A percentile compares a stretch with the other conserved stretches of the same genome.
Evolutionary conservation across 92 coral and sea anemone genomes (phyloP).

Genomic region (Ricordea florida): DNA sequence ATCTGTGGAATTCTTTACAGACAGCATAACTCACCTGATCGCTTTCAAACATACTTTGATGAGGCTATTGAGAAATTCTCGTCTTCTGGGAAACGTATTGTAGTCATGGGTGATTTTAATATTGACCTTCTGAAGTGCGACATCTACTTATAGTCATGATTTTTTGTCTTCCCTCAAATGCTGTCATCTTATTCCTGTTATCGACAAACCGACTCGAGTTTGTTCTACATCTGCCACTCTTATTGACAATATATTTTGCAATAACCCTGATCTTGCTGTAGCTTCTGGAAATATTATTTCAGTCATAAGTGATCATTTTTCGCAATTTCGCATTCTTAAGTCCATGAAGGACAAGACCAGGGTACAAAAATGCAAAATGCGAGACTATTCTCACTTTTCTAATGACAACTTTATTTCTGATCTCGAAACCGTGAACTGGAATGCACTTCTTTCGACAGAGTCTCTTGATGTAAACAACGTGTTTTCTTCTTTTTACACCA

Average conservation of each 20-base stretch:
- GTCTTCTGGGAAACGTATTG: conserved; percentile 11
- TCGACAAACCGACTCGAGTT: conserved; percentile 58
- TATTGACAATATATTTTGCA: conserved; percentile 45
- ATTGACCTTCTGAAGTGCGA: conserved; percentile 8
- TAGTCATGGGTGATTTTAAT: neutral
- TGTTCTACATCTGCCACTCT: conserved; percentile 36
- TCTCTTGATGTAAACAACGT: no score
- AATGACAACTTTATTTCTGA: conserved; percentile 22
- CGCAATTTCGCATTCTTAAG: conserved; percentile 6
- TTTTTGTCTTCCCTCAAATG: conserved; percentile 50
- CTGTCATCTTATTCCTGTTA: conserved; percentile 32
- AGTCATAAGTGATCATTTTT: no score
- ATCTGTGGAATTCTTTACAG: conserved; percentile 46
- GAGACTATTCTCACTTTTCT: conserved; percentile 36
- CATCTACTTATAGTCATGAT: conserved; percentile 31
- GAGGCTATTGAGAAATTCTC: neutral
- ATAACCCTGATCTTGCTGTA: conserved; percentile 15
- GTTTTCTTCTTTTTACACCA: no score
- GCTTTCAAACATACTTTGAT: conserved; percentile 44
- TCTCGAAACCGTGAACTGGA: conserved; percentile 11
- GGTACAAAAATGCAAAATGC: neutral
- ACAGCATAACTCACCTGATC: conserved; percentile 46
- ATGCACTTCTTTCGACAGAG: neutral
- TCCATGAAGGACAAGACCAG: neutral
- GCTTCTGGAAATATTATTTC: conserved; percentile 40